Evolutionary conservation across 1,140 invertebrate genomes (phyloP).

Genomic region (Lepidotrigona ventralis): DNA sequence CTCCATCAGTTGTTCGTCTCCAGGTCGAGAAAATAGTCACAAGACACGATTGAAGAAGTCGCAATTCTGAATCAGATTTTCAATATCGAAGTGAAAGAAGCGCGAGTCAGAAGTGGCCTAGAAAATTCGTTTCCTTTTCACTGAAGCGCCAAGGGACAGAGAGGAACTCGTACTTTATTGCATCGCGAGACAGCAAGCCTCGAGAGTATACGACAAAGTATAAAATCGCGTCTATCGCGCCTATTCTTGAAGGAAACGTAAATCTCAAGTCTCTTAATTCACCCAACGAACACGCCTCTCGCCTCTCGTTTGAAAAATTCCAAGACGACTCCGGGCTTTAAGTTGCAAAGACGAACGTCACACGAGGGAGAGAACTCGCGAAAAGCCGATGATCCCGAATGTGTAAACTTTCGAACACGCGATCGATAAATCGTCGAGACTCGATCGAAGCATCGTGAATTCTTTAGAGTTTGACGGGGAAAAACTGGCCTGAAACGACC

Average conservation of each 20-base stretch:
- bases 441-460: not conserved
- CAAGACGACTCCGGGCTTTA: not conserved
- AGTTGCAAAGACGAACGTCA: not conserved
- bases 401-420: not conserved
- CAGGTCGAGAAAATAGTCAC: no score
- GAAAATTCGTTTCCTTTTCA: not conserved
- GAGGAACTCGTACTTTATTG: not conserved
- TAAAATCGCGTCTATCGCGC: not conserved
- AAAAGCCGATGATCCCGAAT: no score
- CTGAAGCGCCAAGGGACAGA: not conserved
- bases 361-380: not conserved
- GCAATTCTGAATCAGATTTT: not conserved
- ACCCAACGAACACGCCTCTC: not conserved
- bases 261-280: not conserved
- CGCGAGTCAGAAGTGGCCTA: not conserved
- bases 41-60: not conserved
- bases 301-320: not conserved
- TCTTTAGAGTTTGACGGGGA: not conserved
- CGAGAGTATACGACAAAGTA: not conserved
- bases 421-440: not conserved
- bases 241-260: not conserved
- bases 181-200: not conserved
- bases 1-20: no score
- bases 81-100: not conserved
- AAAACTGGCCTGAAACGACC: no score